Evolutionary conservation across 2,113 vertebrate species (phyloP), one percentile per base, ranked within the genome.

Genomic region (Podarcis muralis): DNA sequence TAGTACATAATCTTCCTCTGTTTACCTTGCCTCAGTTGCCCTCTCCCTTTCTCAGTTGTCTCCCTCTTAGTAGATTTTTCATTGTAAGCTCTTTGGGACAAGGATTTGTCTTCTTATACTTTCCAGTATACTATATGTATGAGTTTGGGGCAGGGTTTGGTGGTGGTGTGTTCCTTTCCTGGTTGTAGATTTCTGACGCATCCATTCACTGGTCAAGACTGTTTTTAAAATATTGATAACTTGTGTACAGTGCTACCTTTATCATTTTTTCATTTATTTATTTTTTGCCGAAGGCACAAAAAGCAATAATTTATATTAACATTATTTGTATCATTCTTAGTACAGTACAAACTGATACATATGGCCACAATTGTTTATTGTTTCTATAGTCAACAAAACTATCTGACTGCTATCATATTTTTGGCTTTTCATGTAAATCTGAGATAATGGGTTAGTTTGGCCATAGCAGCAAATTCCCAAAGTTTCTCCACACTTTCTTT

Each of bases 101-200:
- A 20, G 12, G 40, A 32, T 37, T 27, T 79, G 23, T 20, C 2
- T 27, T 76, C n/a, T 65, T 66, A 6, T 15, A n/a, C 27, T 65
- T 43, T 85, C 59, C 77, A 76, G 72, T 59, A 8, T 12, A 76
- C 23, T 25, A 6, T 69, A 27, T 69, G 68, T 53, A 12, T 53
- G 48, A 30, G 12, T 1, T 62, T 62, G 20, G 48, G 16, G 4
- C 3, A 84, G 25, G 83, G 22, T 22, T 30, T 75, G 4, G n/a
- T 53, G 22, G 3, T 1, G 30, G 30, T 1, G 1, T 1, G 1
- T 2, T 0, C 0, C 5, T 32, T 15, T 25, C n/a, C 27, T 18
- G 5, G 5, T 0, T 48, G 5, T 30, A 48, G 30, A 74, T 74
- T 84, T 84, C 11, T 74, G 43, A 11, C n/a, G 27, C 7, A 35